phyloP scores from a whole-genome alignment of 2,113 vertebrate genomes.

The Nothobranchius furzeri region DNA sequence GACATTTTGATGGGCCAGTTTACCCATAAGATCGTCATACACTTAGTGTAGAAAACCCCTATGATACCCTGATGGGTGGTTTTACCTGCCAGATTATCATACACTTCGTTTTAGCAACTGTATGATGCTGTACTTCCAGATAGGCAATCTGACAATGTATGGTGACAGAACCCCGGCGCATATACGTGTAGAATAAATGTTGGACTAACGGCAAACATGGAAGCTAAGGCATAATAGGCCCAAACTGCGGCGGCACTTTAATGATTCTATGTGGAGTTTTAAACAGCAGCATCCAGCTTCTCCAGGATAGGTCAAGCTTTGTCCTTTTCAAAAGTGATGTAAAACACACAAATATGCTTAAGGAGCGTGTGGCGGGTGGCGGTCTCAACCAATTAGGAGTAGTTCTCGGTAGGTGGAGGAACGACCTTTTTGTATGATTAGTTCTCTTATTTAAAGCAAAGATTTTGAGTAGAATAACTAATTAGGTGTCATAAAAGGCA shows the following conservation, averaged over 20 bases:
- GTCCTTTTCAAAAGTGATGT: conserved; percentile 79
- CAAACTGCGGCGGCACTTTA: conserved; percentile 43
- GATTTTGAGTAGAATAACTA: conserved; percentile 92
- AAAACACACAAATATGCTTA: conserved; percentile 80
- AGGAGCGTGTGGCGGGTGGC: conserved; percentile 65
- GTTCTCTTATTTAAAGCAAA: conserved; percentile 94
- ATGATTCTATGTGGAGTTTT: conserved; percentile 47
- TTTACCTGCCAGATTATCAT: no score
- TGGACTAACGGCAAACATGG: conserved; percentile 37
- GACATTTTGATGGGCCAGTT: no score
- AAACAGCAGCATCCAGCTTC: conserved; percentile 30
- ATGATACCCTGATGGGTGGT: no score
- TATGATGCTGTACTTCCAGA: no score
- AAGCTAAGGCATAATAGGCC: conserved; percentile 37
- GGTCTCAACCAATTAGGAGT: conserved; percentile 86
- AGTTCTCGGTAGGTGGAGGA: conserved; percentile 84
- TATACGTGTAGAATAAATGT: conserved; percentile 39
- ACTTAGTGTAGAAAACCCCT: no score
- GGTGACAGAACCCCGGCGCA: not conserved
- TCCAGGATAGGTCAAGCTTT: conserved; percentile 79
- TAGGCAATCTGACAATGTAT: no score
- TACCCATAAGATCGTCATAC: no score
- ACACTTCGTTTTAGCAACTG: no score
- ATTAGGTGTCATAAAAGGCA: conserved; percentile 94
- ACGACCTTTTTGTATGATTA: conserved; percentile 93